Conservation (phyloP, 2,888 invertebrate species). For the Stenchaetothrips biformis region DNA sequence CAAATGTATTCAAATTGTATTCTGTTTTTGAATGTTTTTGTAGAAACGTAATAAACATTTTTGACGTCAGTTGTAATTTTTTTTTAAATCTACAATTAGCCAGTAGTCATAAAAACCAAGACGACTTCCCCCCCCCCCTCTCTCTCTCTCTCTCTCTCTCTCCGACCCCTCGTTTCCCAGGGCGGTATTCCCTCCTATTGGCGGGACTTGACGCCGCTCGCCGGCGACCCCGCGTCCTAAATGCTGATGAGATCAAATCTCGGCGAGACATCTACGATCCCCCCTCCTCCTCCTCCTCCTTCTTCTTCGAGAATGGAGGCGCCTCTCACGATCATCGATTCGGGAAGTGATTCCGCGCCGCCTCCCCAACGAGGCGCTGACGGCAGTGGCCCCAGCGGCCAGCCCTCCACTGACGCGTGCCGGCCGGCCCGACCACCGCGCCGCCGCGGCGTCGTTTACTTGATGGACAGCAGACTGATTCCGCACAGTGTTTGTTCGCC, state of each 20-base stretch:
- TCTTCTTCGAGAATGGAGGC: background rate
- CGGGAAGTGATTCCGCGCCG: background rate
- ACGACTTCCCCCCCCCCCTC: too few relatives aligned
- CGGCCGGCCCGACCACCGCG: background rate
- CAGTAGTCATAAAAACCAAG: background rate
- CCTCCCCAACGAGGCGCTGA: background rate
- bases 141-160: too few relatives aligned
- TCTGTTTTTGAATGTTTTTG: too few relatives aligned
- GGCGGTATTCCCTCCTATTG: background rate
- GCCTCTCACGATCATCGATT: background rate
- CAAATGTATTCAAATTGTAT: too few relatives aligned
- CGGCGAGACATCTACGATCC: background rate
- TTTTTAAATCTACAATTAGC: background rate
- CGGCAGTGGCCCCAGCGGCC: background rate
- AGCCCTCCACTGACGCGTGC: background rate
- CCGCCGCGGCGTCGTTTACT: background rate
- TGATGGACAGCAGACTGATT: background rate
- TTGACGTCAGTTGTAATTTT: too few relatives aligned
- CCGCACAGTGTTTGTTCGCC: too few relatives aligned
- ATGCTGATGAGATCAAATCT: constrained; percentile 19
- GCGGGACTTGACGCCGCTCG: background rate
- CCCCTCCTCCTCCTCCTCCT: background rate
- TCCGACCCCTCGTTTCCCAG: too few relatives aligned
- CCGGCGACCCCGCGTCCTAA: background rate
- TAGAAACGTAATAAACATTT: too few relatives aligned